A percentile compares a stretch with the other conserved stretches of the same genome.
These are phyloP conservation scores for Albula glossodonta DNA, from an alignment of 2,113 vertebrate genomes.

Conservation along the genomic window DNA sequence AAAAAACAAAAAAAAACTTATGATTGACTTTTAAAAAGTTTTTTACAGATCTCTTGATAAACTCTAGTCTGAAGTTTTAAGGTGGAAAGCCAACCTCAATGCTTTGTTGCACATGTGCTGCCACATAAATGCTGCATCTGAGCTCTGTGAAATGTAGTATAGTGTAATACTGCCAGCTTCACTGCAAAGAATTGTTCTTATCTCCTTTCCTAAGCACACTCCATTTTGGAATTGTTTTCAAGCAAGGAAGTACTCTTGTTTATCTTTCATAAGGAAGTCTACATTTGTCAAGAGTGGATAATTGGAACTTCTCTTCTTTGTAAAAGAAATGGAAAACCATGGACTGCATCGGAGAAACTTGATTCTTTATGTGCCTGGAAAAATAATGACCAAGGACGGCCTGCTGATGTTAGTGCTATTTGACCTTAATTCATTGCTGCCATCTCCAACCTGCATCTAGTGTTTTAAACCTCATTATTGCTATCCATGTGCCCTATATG, in stretches of 20 bases:
- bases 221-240: neutral
- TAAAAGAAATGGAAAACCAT: neutral
- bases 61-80: neutral
- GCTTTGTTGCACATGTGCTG: slow-evolving; percentile 20
- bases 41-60: neutral
- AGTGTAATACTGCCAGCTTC: neutral
- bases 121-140: neutral
- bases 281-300: neutral
- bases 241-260: neutral
- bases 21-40: neutral
- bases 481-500: slow-evolving; percentile 44
- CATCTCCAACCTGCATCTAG: neutral
- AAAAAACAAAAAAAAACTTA: too few species aligned
- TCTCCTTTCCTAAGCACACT: neutral
- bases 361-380: slow-evolving; percentile 1
- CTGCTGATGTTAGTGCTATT: slow-evolving; percentile 27
- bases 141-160: neutral
- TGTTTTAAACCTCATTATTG: neutral
- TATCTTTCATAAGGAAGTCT: neutral
- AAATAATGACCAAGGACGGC: neutral
- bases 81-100: neutral
- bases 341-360: neutral
- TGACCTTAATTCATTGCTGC: slow-evolving; percentile 54
- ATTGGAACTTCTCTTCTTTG: neutral
- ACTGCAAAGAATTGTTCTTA: neutral